phyloP scores from a whole-genome alignment of 2,888 invertebrate species.

The Apoderus coryli region DNA sequence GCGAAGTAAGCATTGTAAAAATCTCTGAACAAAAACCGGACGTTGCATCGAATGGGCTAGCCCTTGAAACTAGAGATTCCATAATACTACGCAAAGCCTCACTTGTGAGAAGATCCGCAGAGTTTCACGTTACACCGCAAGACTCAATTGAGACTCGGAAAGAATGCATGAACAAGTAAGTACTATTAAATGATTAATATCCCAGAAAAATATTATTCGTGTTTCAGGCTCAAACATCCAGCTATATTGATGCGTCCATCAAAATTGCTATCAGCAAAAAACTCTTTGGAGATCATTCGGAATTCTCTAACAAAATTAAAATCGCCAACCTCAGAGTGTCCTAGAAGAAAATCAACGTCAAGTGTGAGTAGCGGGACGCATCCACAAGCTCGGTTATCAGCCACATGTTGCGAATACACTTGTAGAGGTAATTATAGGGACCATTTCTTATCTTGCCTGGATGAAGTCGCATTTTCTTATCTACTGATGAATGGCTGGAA shows the following conservation, averaged over 20 bases:
- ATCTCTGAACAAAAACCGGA: no score
- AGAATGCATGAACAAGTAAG: no score
- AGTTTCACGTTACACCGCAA: conserved; percentile 13
- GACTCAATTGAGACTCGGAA: conserved; percentile 19
- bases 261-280: conserved; percentile 15
- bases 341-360: conserved; percentile 6
- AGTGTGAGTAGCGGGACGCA: conserved; percentile 2
- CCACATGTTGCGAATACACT: no score
- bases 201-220: no score
- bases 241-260: conserved; percentile 14
- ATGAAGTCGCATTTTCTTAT: no score
- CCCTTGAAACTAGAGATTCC: conserved; percentile 19
- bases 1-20: no score
- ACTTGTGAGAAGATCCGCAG: conserved; percentile 12
- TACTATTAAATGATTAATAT: no score
- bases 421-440: no score
- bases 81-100: conserved; percentile 17
- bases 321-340: conserved; percentile 8
- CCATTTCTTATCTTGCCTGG: no score
- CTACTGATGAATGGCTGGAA: no score
- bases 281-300: conserved; percentile 18
- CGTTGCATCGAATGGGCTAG: no score
- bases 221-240: conserved; percentile 10
- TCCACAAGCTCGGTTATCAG: no score
- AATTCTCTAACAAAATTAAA: conserved; percentile 16